phyloP scores from a whole-genome alignment of 1,140 invertebrate species.

The Lasioglossum baleicum region DNA sequence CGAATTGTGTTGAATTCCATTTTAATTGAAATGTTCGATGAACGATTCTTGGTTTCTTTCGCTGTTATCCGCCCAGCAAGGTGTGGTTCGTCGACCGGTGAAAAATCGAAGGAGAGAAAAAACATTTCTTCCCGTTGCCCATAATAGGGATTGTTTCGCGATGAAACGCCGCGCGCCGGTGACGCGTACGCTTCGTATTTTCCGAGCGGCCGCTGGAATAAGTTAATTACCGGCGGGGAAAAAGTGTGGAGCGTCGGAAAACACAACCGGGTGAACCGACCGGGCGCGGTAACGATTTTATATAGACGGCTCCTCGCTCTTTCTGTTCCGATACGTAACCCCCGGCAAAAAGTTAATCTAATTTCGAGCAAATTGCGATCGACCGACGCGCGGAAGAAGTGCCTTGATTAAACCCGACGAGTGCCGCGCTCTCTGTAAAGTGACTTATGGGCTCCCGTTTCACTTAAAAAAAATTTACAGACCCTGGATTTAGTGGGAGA shows the following conservation, averaged over 20 bases:
- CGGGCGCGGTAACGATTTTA: conserved; percentile 25
- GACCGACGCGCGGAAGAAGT: conserved; percentile 18
- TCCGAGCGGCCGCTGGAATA: conserved; percentile 26
- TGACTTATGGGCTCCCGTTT: conserved; percentile 24
- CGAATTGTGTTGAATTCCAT: too few species aligned
- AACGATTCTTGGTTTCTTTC: too few species aligned
- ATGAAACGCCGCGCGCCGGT: background rate
- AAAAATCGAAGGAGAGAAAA: background rate
- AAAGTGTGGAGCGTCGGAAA: background rate
- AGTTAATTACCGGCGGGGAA: conserved; percentile 27
- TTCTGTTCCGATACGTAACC: conserved; percentile 5
- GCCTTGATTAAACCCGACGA: conserved; percentile 35
- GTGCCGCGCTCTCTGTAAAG: background rate
- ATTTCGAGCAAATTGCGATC: conserved; percentile 37
- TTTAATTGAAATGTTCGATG: too few species aligned
- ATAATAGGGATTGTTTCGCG: background rate
- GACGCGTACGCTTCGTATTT: conserved; percentile 11
- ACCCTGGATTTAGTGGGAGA: too few species aligned
- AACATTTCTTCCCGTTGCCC: background rate
- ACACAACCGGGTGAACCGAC: conserved; percentile 9
- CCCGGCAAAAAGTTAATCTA: conserved; percentile 42
- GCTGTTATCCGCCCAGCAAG: too few species aligned
- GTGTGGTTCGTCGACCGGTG: background rate
- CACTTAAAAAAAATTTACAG: background rate
- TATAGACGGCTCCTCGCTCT: background rate